Percentiles rank a stretch among this genome's conserved stretches.
Conservation (phyloP, 1,140 invertebrate species). For the Belonocnema kinseyi region DNA sequence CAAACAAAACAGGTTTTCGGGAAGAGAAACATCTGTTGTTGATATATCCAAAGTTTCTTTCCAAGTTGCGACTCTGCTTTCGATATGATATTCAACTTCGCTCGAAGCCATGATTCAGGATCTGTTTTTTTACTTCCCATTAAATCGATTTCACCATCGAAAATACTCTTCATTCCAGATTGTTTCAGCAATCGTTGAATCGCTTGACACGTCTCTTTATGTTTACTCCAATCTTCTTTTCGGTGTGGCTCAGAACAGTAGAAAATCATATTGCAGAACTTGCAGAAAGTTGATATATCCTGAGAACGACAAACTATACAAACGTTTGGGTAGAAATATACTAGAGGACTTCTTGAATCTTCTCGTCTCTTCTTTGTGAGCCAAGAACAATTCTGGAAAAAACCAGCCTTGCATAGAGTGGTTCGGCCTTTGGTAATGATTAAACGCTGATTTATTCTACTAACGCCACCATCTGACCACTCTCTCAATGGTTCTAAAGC, state of each 20-base stretch:
- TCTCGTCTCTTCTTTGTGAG: background rate
- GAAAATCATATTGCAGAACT: background rate
- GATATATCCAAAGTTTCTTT: background rate
- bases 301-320: background rate
- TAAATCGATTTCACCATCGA: slow-evolving; percentile 11
- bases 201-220: background rate
- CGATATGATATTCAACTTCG: background rate
- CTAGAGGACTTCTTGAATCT: background rate
- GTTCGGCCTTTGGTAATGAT: background rate
- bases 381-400: background rate
- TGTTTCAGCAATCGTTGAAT: background rate
- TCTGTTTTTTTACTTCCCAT: background rate
- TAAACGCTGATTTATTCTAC: background rate
- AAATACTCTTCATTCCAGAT: background rate
- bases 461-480: background rate
- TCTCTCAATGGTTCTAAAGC: slow-evolving; percentile 15
- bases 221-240: slow-evolving; percentile 12
- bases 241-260: background rate
- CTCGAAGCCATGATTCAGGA: background rate
- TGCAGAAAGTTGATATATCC: background rate
- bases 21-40: slow-evolving; percentile 6
- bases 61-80: background rate
- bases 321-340: background rate
- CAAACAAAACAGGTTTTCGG: slow-evolving; percentile 1
- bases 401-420: background rate